These are phyloP conservation scores for Gastracanthus pulcherrimus DNA, from an alignment of 2,888 invertebrate genomes.

Conservation along the genomic window DNA sequence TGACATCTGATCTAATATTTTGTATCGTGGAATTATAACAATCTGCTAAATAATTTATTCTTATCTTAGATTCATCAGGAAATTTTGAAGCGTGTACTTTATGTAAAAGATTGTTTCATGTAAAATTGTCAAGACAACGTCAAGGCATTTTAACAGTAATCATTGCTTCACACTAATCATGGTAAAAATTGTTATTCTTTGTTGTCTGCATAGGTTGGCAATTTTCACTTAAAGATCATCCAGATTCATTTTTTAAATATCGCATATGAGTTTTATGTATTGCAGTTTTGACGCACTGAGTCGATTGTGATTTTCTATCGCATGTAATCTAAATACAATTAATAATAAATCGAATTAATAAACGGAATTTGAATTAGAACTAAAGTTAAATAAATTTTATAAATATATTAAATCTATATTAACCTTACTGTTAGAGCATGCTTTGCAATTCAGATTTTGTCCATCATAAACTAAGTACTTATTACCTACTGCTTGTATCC, in stretches of 20 bases:
- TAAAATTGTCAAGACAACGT: background rate
- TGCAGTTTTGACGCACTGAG: background rate
- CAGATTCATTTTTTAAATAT: background rate
- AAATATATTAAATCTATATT: background rate
- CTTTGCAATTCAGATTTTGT: background rate
- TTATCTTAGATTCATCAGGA: constrained; percentile 56
- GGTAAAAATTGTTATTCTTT: background rate
- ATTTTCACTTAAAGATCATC: background rate
- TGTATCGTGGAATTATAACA: constrained; percentile 44
- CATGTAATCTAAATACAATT: background rate
- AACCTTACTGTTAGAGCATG: background rate
- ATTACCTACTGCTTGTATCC: no score
- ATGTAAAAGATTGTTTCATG: background rate
- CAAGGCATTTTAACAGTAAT: background rate
- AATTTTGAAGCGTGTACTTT: constrained; percentile 65
- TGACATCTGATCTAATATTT: constrained; percentile 54
- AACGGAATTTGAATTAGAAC: background rate
- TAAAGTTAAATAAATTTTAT: background rate
- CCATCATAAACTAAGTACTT: background rate
- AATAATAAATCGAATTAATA: background rate
- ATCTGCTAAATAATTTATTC: constrained; percentile 57
- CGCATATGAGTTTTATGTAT: background rate
- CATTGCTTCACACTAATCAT: background rate
- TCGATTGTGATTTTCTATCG: background rate
- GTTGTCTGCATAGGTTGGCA: background rate